Percentiles rank a stretch among this genome's conserved stretches.
phyloP scores from a whole-genome alignment of 2,888 invertebrate genomes.

The Ellobium chinense region DNA sequence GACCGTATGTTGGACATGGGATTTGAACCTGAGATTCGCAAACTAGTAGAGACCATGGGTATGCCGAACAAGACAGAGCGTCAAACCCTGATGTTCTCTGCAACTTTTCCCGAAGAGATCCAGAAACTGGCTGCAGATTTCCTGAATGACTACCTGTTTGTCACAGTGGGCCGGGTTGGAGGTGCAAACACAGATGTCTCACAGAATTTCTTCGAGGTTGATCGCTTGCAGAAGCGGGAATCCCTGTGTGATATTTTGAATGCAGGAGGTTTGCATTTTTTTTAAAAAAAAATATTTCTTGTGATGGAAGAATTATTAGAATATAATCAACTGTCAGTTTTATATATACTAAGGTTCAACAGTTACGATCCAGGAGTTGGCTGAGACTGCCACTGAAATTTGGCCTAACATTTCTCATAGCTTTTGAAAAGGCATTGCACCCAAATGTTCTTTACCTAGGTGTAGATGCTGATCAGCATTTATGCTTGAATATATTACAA shows the following conservation, averaged over 20 bases:
- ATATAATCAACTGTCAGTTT: too few relatives aligned
- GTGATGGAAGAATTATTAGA: too few relatives aligned
- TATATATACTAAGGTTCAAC: too few relatives aligned
- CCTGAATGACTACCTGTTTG: conserved; percentile 89
- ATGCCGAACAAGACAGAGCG: conserved; percentile 75
- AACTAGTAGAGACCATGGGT: conserved; percentile 69
- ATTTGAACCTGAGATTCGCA: conserved; percentile 80
- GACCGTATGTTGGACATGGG: conserved; percentile 90
- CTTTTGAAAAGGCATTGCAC: too few relatives aligned
- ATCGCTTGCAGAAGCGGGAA: conserved; percentile 86
- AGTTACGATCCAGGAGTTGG: too few relatives aligned
- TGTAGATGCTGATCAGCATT: too few relatives aligned
- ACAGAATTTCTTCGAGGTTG: conserved; percentile 83
- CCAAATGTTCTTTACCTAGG: too few relatives aligned
- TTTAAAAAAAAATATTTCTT: too few relatives aligned
- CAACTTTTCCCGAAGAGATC: conserved; percentile 86
- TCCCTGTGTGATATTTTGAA: conserved; percentile 86
- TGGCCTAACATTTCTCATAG: too few relatives aligned
- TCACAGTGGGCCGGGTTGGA: conserved; percentile 94
- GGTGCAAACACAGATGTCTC: conserved; percentile 95
- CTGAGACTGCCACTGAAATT: too few relatives aligned
- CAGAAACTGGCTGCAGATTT: conserved; percentile 90
- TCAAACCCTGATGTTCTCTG: conserved; percentile 87
- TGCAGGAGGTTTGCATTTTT: conserved; percentile 67
- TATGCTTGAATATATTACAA: too few relatives aligned